These are phyloP conservation scores for Bufo bufo DNA, from an alignment of 2,113 vertebrate genomes.

Conservation along the genomic window DNA sequence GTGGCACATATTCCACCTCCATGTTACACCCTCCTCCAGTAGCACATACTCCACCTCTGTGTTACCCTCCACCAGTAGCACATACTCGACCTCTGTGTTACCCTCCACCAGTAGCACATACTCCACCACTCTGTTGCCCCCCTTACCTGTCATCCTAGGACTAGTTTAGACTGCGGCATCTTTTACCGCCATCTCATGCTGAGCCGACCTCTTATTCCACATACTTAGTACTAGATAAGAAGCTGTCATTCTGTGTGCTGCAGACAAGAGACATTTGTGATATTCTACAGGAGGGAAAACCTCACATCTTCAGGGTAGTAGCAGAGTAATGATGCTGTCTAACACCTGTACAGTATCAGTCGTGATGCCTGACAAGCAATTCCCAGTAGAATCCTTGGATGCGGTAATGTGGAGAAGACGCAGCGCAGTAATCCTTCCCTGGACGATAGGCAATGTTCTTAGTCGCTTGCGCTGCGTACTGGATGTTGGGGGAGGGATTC, in stretches of 20 bases:
- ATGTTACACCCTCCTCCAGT: neutral
- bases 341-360: neutral
- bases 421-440: neutral
- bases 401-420: neutral
- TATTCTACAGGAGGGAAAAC: neutral
- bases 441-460: slow-evolving; percentile 4
- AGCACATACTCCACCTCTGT: neutral
- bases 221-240: neutral
- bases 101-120: too few relatives aligned
- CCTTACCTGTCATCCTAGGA: neutral
- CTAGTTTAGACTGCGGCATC: neutral
- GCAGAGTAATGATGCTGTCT: slow-evolving; percentile 25
- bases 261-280: neutral
- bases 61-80: too few relatives aligned
- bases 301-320: neutral
- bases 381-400: neutral
- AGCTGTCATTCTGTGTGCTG: neutral
- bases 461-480: neutral
- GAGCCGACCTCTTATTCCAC: neutral
- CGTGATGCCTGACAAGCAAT: neutral
- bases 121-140: neutral
- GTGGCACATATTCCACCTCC: neutral
- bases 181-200: neutral
- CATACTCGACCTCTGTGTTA: too few relatives aligned
- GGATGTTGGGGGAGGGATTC: neutral